Percentiles rank a stretch among this genome's conserved stretches.
Evolutionary conservation across 2,797 vertebrate genomes (phyloP).

Genomic region (Heterohyrax brucei): DNA sequence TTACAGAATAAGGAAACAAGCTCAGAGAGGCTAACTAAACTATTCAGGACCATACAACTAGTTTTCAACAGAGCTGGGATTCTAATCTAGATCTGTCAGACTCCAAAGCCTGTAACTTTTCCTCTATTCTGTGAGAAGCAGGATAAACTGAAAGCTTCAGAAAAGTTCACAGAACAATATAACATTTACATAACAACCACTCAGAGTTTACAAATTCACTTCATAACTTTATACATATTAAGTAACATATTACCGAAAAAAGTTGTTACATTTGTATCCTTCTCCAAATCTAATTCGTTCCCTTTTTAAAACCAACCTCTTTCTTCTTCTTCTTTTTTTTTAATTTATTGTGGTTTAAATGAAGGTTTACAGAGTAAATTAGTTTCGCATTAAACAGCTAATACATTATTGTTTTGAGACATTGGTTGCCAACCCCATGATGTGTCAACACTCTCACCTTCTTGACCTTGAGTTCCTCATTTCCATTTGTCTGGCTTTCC

Average conservation of each 20-base stretch:
- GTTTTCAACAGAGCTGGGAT: not conserved
- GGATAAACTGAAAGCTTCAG: not conserved
- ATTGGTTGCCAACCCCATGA: no score
- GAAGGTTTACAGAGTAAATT: no score
- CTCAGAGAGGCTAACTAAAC: constrained; percentile 20
- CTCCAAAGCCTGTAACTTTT: not conserved
- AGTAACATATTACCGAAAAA: not conserved
- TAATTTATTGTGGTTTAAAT: no score
- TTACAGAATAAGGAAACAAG: constrained; percentile 1
- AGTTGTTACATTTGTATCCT: not conserved
- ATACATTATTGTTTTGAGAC: no score
- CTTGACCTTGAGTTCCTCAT: no score
- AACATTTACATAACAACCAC: not conserved
- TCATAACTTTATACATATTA: not conserved
- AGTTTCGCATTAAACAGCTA: no score
- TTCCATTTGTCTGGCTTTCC: no score
- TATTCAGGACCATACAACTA: not conserved
- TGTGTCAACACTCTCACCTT: no score
- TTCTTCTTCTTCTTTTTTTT: no score
- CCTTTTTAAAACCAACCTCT: not conserved
- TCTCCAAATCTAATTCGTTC: no score
- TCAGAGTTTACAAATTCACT: not conserved
- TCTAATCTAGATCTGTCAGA: not conserved
- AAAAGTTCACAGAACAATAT: not conserved
- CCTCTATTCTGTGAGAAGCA: not conserved